phyloP scores from a whole-genome alignment of 2,888 invertebrate species.

The Willowsia nigromaculata region DNA sequence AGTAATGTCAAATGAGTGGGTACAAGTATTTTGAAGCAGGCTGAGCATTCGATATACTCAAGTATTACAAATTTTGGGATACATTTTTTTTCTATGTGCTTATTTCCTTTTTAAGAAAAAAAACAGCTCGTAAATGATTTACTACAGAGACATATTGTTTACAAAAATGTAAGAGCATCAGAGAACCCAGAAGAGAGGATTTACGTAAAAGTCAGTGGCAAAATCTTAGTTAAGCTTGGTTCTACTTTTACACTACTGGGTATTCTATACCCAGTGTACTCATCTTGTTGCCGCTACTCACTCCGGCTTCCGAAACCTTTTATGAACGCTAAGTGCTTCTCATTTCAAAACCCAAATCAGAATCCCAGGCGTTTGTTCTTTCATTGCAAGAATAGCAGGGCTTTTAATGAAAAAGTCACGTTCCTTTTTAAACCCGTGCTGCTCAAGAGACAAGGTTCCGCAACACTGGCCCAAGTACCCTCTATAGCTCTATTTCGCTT shows the following conservation, averaged over 20 bases:
- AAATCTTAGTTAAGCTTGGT: constrained; percentile 33
- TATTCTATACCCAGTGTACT: no score
- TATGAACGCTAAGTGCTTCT: not conserved
- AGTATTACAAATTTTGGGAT: not conserved
- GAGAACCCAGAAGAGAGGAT: not conserved
- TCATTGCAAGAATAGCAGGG: not conserved
- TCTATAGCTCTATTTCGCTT: not conserved
- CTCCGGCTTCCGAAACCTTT: not conserved
- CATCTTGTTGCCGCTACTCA: not conserved
- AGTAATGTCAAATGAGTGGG: not conserved
- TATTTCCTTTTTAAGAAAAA: not conserved
- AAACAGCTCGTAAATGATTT: constrained; percentile 43
- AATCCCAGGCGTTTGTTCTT: not conserved
- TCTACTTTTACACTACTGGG: not conserved
- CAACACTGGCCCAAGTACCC: not conserved
- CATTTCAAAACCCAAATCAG: not conserved
- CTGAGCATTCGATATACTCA: not conserved
- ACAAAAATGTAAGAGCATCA: not conserved
- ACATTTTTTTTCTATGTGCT: not conserved
- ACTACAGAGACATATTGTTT: constrained; percentile 1
- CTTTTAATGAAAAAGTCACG: constrained; percentile 23
- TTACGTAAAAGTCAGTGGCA: constrained; percentile 3
- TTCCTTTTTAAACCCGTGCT: not conserved
- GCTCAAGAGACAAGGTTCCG: not conserved
- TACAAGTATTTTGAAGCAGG: not conserved